Evolutionary conservation across 1,140 invertebrate genomes (phyloP).

Genomic region (Penaeus japonicus): DNA sequence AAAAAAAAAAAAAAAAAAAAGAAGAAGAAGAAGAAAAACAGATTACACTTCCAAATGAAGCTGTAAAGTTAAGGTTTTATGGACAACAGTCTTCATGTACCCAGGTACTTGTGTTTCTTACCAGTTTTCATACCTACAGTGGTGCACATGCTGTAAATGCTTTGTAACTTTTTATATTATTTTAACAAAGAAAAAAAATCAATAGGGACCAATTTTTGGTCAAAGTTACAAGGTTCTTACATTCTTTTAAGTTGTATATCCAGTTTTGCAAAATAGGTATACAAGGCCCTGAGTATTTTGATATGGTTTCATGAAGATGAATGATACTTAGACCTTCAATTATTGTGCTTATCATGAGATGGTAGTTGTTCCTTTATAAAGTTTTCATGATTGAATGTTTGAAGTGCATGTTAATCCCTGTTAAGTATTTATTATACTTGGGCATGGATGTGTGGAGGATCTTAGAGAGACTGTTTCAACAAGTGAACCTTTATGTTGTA

Average conservation of each 20-base stretch:
- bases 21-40: neutral
- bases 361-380: conserved; percentile 47
- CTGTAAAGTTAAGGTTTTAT: too few species aligned
- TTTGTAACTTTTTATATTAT: conserved; percentile 48
- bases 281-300: neutral
- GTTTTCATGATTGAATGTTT: conserved; percentile 30
- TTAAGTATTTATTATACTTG: conserved; percentile 25
- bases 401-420: conserved; percentile 14
- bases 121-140: conserved; percentile 23
- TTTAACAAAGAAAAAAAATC: conserved; percentile 28
- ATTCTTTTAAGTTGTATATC: too few species aligned
- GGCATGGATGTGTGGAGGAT: neutral
- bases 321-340: neutral
- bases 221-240: conserved; percentile 29
- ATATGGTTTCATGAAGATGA: too few species aligned
- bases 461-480: conserved; percentile 26
- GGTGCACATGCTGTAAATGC: conserved; percentile 42
- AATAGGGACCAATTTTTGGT: conserved; percentile 47
- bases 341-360: conserved; percentile 32
- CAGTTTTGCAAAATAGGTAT: neutral
- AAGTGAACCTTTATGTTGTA: conserved; percentile 36
- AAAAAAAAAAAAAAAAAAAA: neutral
- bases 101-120: conserved; percentile 13
- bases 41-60: neutral
- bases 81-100: conserved; percentile 16